Evolutionary conservation across 2,888 invertebrate species (phyloP), one percentile per base, ranked within the genome.

Genomic region (Physocephala rufipes): DNA sequence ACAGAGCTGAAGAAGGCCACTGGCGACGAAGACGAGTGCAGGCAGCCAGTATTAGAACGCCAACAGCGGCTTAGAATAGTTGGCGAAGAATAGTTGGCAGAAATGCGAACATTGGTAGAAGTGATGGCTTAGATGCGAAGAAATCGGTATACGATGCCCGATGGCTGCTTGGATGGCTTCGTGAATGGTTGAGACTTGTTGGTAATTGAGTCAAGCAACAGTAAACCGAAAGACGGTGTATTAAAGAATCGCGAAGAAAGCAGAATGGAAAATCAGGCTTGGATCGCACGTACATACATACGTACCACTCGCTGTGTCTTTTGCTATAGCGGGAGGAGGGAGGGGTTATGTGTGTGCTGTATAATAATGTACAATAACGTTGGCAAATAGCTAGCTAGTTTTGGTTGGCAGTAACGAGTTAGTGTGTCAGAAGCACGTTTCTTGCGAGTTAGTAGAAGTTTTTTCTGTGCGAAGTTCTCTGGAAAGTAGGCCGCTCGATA

Each of bases 191-290:
- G 21, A 21, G 13, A 26, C 55, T 43, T 67, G 63, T 67, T 67
- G 67, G 62, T 70, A 80, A 80, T 77, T 80, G 80, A 79, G 77
- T 79, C 77, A 79, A 80, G 74, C 76, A 79, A 81, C 80, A 78
- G 82, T 79, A 78, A 79, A 80, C 76, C 79, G 81, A 78, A 81
- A 78, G 74, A 77, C 77, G 74, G 78, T 74, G 74, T 78, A 78
- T 78, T 75, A 76, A 75, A 77, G 79, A 80, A 78, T 78, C 75
- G 80, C 81, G 75, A 76, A 78, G 78, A 74, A 80, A 82, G 78
- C 81, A 82, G 81, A 79, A 81, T 77, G 36, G n/a, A 66, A 21
- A 55, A 53, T 36, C 21, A 49, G 49, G 65, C 65, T 51, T 2
- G 51, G 30, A 16, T 12, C 36, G 64, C 49, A 47, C 64, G 53